Base-by-base conservation (phyloP, 2,797 vertebrate genomes). In the Apogon talboti region DNA sequence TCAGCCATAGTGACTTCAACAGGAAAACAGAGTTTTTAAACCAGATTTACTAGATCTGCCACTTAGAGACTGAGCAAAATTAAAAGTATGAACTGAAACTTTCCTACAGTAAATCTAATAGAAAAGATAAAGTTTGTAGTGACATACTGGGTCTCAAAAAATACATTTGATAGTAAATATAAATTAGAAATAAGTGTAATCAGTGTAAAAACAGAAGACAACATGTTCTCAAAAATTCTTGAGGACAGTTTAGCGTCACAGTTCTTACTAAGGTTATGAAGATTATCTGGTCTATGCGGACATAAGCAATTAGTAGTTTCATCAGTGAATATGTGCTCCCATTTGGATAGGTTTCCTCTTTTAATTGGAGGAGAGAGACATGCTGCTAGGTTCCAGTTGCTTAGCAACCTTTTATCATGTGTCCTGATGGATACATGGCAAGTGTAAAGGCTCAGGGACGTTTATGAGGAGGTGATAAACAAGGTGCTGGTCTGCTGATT, bases 361-460 rank as follows among this genome's bases (percentile, higher is more conserved):
- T 88, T 87, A 84, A 86, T 86, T 79, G 81, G 78, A 82, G 65
- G 71, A 76, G 74, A 70, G 64, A 65, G 71, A 55, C 71, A 73
- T 28, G 66, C 48, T 76, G 88, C 82, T 69, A 68, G 82, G 80
- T 76, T 81, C 72, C 76, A 82, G 93, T 94, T 94, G 91, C 93
- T 82, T 86, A 90, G 92, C 90, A 93, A 94, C 92, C 57, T 59
- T 56, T 87, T 81, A 84, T 82, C 66, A 47, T 9, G 41, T 33
- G 28, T 81, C 76, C 72, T 60, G 66, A 68, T 35, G 76, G 81
- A 85, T 76, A 60, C 50, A 14, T 28, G 24, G 4, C 30, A 7
- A 0, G 47, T 13, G 38, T 52, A 66, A 67, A 69, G 30, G 63
- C 81, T 83, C 60, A 10, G 76, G 76, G 80, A 74, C 60, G 11